phyloP scores from a whole-genome alignment of 1,140 invertebrate species.

The Trichogramma pretiosum region DNA sequence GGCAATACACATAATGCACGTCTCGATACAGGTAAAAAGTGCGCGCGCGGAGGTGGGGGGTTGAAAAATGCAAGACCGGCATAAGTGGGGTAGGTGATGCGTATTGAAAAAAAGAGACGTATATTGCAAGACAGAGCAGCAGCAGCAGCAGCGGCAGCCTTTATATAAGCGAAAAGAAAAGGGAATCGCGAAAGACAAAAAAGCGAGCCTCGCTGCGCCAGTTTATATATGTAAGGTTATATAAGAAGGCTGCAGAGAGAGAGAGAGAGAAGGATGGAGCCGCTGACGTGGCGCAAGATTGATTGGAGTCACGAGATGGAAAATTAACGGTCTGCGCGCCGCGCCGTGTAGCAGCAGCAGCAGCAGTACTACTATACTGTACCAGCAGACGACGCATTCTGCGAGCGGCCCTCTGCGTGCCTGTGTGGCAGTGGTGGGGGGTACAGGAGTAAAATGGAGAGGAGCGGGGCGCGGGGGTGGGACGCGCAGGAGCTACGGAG shows the following conservation, averaged over 20 bases:
- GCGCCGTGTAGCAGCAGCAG: slow-evolving; percentile 17
- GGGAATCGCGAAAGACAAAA: not conserved
- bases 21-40: too few relatives aligned
- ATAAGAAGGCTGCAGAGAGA: slow-evolving; percentile 15
- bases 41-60: too few relatives aligned
- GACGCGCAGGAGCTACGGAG: too few relatives aligned
- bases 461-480: slow-evolving; percentile 11
- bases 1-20: too few relatives aligned
- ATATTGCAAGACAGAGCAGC: slow-evolving; percentile 3
- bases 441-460: too few relatives aligned
- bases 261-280: slow-evolving; percentile 24
- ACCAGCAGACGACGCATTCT: slow-evolving; percentile 20
- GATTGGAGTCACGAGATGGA: slow-evolving; percentile 44
- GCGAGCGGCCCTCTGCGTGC: too few relatives aligned
- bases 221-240: too few relatives aligned
- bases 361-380: too few relatives aligned
- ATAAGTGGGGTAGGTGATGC: slow-evolving; percentile 22
- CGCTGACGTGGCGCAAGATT: slow-evolving; percentile 39
- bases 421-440: too few relatives aligned
- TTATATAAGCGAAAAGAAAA: not conserved
- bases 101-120: slow-evolving; percentile 20
- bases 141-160: slow-evolving; percentile 1
- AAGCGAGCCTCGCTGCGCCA: too few relatives aligned
- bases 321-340: slow-evolving; percentile 42
- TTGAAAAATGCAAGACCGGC: too few relatives aligned